phyloP scores from a whole-genome alignment of 2,888 invertebrate genomes.

The Perithous albicinctus region DNA sequence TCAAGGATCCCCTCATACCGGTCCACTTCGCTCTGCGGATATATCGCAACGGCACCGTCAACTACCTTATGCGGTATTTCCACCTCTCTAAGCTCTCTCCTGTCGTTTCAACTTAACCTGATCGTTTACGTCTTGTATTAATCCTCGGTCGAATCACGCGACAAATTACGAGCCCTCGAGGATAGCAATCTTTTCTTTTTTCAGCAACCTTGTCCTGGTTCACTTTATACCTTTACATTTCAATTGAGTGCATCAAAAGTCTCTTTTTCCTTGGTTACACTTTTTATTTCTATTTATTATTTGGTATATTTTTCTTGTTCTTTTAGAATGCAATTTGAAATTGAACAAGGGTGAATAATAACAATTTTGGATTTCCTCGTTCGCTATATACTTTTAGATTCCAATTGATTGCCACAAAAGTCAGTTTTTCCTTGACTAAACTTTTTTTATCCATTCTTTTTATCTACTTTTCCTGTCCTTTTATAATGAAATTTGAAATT shows the following conservation, averaged over 20 bases:
- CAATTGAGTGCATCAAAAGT: conserved; percentile 5
- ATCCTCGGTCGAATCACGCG: conserved; percentile 42
- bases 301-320: background rate
- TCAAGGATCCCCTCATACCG: conserved; percentile 96
- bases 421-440: conserved; percentile 7
- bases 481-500: background rate
- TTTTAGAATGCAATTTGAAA: background rate
- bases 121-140: conserved; percentile 16
- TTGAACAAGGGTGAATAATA: no score
- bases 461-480: background rate
- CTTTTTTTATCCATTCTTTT: background rate
- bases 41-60: conserved; percentile 96
- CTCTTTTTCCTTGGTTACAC: conserved; percentile 1
- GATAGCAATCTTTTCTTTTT: conserved; percentile 19
- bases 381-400: no score
- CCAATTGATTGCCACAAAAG: conserved; percentile 8
- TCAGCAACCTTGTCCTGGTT: conserved; percentile 15
- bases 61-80: conserved; percentile 94
- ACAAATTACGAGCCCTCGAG: conserved; percentile 23
- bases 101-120: conserved; percentile 6
- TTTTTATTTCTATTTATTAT: background rate
- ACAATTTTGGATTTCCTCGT: background rate
- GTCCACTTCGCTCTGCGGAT: conserved; percentile 97
- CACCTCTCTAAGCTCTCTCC: conserved; percentile 17
- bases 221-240: background rate